Evolutionary conservation across 1,140 invertebrate genomes (phyloP).

Genomic region (Drosophila bocqueti): DNA sequence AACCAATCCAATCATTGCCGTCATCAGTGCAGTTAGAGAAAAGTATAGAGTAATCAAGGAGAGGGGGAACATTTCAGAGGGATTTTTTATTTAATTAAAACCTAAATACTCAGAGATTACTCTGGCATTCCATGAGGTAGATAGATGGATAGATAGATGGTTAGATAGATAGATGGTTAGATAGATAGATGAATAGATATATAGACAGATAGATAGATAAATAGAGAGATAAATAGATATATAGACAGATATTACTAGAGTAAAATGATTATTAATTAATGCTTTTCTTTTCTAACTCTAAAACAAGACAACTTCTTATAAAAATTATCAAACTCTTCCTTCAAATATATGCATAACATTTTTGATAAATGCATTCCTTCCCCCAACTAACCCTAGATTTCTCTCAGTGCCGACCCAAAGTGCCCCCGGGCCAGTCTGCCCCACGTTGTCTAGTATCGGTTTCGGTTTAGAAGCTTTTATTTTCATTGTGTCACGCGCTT

Average conservation of each 20-base stretch:
- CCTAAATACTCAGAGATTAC: neutral
- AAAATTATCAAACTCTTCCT: neutral
- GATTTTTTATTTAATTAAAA: neutral
- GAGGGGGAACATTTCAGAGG: neutral
- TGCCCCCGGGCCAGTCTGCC: constrained; percentile 30
- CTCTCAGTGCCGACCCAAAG: constrained; percentile 24
- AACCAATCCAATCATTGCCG: constrained; percentile 28
- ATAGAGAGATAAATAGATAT: neutral
- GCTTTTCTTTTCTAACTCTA: neutral
- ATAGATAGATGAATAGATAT: neutral
- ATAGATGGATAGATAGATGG: neutral
- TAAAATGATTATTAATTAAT: neutral
- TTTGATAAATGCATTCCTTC: neutral
- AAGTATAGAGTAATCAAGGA: neutral
- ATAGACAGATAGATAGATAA: neutral
- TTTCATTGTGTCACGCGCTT: constrained; percentile 45
- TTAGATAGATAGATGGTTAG: neutral
- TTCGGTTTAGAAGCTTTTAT: constrained; percentile 12
- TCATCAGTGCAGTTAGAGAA: constrained; percentile 1
- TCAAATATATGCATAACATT: neutral
- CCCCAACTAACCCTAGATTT: neutral
- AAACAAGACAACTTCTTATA: neutral
- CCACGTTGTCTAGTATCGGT: constrained; percentile 44
- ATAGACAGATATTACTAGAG: neutral
- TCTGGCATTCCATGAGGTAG: neutral